Percentiles rank a stretch among this genome's conserved stretches.
Conservation (phyloP, 1,140 invertebrate genomes). For the Hycleus cichorii region DNA sequence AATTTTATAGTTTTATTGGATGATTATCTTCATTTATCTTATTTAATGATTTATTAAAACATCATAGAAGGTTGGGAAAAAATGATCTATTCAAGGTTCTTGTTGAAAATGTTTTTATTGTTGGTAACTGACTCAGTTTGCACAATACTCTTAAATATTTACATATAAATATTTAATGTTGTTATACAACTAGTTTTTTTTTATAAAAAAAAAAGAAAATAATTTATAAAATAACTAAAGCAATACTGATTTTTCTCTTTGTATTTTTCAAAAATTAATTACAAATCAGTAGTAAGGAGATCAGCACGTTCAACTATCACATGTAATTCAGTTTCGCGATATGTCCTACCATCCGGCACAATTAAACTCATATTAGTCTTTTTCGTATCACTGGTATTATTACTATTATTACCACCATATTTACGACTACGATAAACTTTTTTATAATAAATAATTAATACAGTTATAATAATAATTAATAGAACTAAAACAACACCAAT, state of each 20-base stretch:
- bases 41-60: too few relatives aligned
- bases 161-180: constrained; percentile 1
- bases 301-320: constrained; percentile 75
- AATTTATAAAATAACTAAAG: not conserved
- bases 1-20: too few relatives aligned
- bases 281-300: constrained; percentile 69
- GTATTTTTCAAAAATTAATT: constrained; percentile 25
- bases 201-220: not conserved
- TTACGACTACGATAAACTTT: constrained; percentile 30
- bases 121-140: constrained; percentile 11
- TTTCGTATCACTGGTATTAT: constrained; percentile 40
- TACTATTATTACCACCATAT: constrained; percentile 33
- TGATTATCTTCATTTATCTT: too few relatives aligned
- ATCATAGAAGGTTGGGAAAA: not conserved
- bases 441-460: constrained; percentile 30
- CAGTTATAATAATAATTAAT: constrained; percentile 23
- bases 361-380: constrained; percentile 50
- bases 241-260: not conserved
- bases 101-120: constrained; percentile 2
- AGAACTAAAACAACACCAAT: constrained; percentile 24
- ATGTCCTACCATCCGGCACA: constrained; percentile 69
- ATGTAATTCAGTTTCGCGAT: constrained; percentile 76
- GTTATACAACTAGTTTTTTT: not conserved
- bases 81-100: not conserved
- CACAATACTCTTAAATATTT: constrained; percentile 4